Conservation (phyloP, 2,113 vertebrate genomes). For the Numida meleagris region DNA sequence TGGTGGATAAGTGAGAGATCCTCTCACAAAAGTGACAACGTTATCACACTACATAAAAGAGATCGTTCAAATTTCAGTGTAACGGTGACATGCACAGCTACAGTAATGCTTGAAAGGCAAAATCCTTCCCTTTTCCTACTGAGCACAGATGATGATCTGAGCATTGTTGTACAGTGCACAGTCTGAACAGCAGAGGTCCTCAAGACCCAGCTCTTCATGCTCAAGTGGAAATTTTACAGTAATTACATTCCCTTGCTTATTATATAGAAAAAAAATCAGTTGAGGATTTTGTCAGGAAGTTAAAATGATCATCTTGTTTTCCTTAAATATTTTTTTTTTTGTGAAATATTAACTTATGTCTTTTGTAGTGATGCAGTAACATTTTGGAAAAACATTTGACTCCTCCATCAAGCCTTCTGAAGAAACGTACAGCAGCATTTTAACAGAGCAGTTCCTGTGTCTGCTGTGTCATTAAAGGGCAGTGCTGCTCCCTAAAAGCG, state of each 20-base stretch:
- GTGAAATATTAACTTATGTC: not conserved
- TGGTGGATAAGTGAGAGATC: not conserved
- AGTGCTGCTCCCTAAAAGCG: not conserved
- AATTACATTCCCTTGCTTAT: conserved; percentile 15
- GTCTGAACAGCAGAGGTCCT: conserved; percentile 79
- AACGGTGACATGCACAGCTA: not conserved
- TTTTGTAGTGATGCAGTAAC: conserved; percentile 17
- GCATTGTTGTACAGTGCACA: not conserved
- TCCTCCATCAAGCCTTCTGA: not conserved
- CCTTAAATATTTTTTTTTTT: not conserved
- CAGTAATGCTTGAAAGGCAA: not conserved
- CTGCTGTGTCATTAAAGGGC: not conserved
- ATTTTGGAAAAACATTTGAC: conserved; percentile 2
- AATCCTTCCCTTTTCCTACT: not conserved
- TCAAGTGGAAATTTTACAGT: not conserved
- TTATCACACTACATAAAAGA: not conserved
- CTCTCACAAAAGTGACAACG: not conserved
- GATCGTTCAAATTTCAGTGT: not conserved
- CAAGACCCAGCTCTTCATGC: conserved; percentile 56
- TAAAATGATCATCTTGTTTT: conserved; percentile 28
- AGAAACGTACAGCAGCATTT: not conserved
- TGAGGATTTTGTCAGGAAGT: conserved; percentile 6
- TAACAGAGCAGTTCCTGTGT: not conserved
- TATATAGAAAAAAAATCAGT: not conserved
- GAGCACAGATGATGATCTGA: not conserved